phyloP scores from a whole-genome alignment of 2,113 vertebrate genomes.

The Cavia aperea region DNA sequence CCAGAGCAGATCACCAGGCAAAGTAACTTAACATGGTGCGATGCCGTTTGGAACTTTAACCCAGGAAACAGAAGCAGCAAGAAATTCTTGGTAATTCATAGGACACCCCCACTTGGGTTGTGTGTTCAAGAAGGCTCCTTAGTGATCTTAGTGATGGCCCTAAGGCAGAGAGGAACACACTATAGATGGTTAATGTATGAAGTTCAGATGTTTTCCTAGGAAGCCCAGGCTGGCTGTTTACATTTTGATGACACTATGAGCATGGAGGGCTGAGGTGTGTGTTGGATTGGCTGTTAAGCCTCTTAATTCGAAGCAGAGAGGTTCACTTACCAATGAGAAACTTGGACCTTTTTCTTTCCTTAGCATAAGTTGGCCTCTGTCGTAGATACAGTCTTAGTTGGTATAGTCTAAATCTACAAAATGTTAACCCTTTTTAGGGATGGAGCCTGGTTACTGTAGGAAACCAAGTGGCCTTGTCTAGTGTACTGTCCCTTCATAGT shows the following conservation, averaged over 20 bases:
- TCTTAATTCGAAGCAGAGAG: background rate
- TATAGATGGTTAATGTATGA: conserved; percentile 18
- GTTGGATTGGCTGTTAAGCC: conserved; percentile 1
- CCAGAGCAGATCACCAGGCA: conserved; percentile 72
- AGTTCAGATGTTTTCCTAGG: conserved; percentile 5
- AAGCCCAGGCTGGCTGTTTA: background rate
- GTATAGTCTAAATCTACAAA: background rate
- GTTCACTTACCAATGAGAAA: background rate
- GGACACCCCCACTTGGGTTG: background rate
- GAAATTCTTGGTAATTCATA: conserved; percentile 55
- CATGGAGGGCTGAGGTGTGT: background rate
- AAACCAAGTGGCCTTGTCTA: background rate
- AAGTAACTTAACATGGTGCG: conserved; percentile 77
- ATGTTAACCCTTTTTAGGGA: background rate
- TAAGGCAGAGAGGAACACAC: background rate
- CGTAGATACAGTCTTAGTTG: background rate
- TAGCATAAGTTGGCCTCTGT: background rate
- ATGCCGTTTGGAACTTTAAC: conserved; percentile 73
- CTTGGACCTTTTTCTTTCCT: background rate
- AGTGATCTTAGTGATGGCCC: background rate
- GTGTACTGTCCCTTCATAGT: background rate
- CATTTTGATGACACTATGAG: conserved; percentile 1
- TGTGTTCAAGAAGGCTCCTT: background rate
- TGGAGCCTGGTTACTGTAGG: background rate
- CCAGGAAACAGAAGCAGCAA: conserved; percentile 55